These are phyloP conservation scores for Coenobita brevimanus DNA, from an alignment of 1,140 invertebrate genomes.

Conservation along the genomic window DNA sequence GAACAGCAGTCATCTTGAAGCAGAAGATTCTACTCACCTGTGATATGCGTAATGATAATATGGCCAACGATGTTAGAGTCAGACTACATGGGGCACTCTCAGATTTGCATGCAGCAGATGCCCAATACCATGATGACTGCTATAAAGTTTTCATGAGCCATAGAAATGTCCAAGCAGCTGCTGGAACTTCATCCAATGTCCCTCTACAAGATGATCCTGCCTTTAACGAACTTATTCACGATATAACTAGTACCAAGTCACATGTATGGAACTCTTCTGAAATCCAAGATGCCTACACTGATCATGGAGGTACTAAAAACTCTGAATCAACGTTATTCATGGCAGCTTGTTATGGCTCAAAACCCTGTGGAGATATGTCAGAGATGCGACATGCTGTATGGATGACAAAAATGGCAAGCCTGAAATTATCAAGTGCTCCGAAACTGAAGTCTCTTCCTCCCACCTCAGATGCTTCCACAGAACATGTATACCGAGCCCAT, in stretches of 20 bases:
- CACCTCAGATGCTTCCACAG: no score
- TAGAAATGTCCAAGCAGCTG: conserved; percentile 23
- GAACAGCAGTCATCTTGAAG: conserved; percentile 4
- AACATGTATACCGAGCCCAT: no score
- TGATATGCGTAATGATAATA: conserved; percentile 8
- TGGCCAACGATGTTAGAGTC: conserved; percentile 12
- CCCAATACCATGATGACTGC: conserved; percentile 35
- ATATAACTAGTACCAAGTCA: neutral
- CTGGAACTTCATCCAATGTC: conserved; percentile 17
- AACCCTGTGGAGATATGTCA: no score
- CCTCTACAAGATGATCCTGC: conserved; percentile 18
- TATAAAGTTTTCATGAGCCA: conserved; percentile 28
- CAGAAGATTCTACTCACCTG: conserved; percentile 26
- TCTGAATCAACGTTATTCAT: no score
- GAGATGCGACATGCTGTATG: conserved; percentile 6
- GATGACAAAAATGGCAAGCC: conserved; percentile 15
- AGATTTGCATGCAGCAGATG: conserved; percentile 35
- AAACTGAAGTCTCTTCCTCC: no score
- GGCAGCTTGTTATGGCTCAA: no score
- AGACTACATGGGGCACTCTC: conserved; percentile 4
- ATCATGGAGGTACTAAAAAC: conserved; percentile 9
- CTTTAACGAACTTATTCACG: conserved; percentile 18
- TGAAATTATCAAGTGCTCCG: no score
- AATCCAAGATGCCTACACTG: conserved; percentile 14
- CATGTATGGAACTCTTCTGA: conserved; percentile 20